Conservation (phyloP, 2,888 invertebrate genomes). For the Lycia hirtaria region DNA sequence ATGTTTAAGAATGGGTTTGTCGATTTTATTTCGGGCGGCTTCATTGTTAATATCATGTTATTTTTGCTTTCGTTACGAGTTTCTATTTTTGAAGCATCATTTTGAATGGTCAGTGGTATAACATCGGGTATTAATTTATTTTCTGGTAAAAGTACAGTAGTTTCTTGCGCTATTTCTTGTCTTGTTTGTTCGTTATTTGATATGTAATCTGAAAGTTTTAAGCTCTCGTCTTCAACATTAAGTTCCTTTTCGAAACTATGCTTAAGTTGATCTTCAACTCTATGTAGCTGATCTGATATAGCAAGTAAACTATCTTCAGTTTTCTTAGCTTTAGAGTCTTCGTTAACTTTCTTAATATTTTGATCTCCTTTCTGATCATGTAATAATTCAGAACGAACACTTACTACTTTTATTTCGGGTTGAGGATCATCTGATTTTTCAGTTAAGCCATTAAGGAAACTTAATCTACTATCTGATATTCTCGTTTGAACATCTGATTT, state of each 20-base stretch:
- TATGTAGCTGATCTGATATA: constrained; percentile 79
- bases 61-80: constrained; percentile 39
- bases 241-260: constrained; percentile 78
- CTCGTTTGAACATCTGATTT: constrained; percentile 76
- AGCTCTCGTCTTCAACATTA: constrained; percentile 70
- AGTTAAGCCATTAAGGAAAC: constrained; percentile 79
- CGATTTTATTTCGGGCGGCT: constrained; percentile 57
- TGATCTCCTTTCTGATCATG: constrained; percentile 22
- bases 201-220: constrained; percentile 60
- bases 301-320: constrained; percentile 81
- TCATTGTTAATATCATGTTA: constrained; percentile 42
- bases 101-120: constrained; percentile 57
- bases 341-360: constrained; percentile 46
- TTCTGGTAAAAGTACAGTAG: constrained; percentile 57
- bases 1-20: constrained; percentile 73
- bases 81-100: constrained; percentile 61
- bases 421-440: constrained; percentile 58
- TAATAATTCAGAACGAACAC: constrained; percentile 57
- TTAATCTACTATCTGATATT: constrained; percentile 79
- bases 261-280: constrained; percentile 80
- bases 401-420: constrained; percentile 61
- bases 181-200: constrained; percentile 51
- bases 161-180: constrained; percentile 63
- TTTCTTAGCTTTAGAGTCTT: constrained; percentile 69
- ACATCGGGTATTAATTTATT: constrained; percentile 61